Percentiles rank a stretch among this genome's conserved stretches.
Evolutionary conservation across 2,797 vertebrate species (phyloP).

Genomic region (Halcyon badia): DNA sequence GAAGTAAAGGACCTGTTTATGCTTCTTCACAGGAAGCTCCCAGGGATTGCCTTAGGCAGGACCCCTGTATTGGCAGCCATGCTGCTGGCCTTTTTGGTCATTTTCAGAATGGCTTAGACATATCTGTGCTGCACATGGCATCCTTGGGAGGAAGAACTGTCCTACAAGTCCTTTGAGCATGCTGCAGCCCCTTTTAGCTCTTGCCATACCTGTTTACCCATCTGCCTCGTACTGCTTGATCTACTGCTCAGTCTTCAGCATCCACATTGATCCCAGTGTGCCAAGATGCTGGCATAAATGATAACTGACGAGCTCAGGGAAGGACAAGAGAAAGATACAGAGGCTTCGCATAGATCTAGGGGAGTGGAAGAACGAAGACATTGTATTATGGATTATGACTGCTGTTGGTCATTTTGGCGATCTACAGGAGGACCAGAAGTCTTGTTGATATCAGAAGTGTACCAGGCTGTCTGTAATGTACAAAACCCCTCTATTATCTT

Average conservation of each 20-base stretch:
- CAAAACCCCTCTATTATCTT: rapidly evolving
- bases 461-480: not conserved
- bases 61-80: not conserved
- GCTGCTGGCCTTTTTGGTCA: not conserved
- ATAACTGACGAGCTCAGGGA: not conserved
- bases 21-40: not conserved
- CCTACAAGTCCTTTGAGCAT: not conserved
- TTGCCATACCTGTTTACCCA: not conserved
- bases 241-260: not conserved
- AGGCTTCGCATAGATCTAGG: not conserved
- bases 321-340: not conserved
- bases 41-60: not conserved
- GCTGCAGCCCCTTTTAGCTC: rapidly evolving
- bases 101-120: not conserved
- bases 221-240: not conserved
- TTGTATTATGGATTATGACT: not conserved
- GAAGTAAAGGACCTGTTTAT: not conserved
- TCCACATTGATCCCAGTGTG: not conserved
- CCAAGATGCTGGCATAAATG: not conserved
- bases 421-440: not conserved
- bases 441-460: not conserved
- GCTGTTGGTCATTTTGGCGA: not conserved
- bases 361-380: not conserved
- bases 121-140: not conserved
- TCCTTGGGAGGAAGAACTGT: not conserved